These are phyloP conservation scores for Pseudanteris insignis DNA, from an alignment of 2,888 invertebrate genomes.

Conservation along the genomic window DNA sequence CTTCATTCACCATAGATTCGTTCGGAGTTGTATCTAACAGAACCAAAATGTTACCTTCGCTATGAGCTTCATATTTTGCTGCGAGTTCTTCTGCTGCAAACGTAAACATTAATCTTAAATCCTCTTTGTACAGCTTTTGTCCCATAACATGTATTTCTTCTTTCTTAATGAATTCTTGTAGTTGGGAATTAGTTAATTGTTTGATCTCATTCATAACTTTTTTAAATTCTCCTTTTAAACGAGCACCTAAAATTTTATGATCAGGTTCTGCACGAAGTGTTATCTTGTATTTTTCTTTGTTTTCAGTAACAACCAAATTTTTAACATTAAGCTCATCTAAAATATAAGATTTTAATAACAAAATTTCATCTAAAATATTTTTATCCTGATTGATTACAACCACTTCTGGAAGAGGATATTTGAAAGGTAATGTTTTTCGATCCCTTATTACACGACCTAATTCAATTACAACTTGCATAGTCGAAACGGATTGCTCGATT, in stretches of 20 bases:
- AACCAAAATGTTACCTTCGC: slow-evolving; percentile 89
- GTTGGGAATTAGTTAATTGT: slow-evolving; percentile 78
- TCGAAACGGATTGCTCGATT: slow-evolving; percentile 88
- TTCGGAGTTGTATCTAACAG: slow-evolving; percentile 90
- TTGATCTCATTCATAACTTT: slow-evolving; percentile 84
- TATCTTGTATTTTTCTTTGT: slow-evolving; percentile 93
- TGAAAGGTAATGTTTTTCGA: slow-evolving; percentile 90
- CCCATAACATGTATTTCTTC: slow-evolving; percentile 80
- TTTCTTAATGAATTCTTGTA: slow-evolving; percentile 77
- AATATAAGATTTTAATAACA: slow-evolving; percentile 84
- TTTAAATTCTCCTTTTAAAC: slow-evolving; percentile 91
- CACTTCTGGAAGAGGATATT: slow-evolving; percentile 95
- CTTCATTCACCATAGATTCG: slow-evolving; percentile 91
- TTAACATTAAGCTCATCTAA: slow-evolving; percentile 93
- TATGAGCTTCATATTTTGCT: slow-evolving; percentile 87
- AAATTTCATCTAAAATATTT: slow-evolving; percentile 80
- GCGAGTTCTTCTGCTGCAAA: slow-evolving; percentile 72
- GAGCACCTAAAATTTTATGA: slow-evolving; percentile 87
- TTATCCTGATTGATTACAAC: slow-evolving; percentile 91
- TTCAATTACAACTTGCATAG: slow-evolving; percentile 96
- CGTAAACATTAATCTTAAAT: slow-evolving; percentile 85
- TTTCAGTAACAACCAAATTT: slow-evolving; percentile 82
- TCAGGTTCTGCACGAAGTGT: slow-evolving; percentile 93
- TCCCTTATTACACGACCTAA: slow-evolving; percentile 92
- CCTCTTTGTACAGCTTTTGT: slow-evolving; percentile 79